Evolutionary conservation across 2,113 vertebrate genomes (phyloP).

Genomic region (Neotoma lepida): DNA sequence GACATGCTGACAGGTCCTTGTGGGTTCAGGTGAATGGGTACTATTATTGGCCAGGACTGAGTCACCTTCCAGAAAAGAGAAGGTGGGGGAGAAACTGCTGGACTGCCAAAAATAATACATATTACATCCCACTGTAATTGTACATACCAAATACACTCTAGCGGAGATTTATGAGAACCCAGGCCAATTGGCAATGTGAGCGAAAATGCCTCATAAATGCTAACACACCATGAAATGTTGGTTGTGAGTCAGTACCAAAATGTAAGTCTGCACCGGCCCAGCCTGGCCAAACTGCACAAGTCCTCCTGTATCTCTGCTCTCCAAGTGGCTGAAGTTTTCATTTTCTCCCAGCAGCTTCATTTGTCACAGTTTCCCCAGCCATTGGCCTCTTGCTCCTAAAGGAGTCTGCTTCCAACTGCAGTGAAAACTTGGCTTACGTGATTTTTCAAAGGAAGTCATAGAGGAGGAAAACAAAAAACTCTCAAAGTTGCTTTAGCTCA

Average conservation of each 20-base stretch:
- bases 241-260: slow-evolving; percentile 63
- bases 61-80: slow-evolving; percentile 46
- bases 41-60: background rate
- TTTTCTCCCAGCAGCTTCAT: slow-evolving; percentile 70
- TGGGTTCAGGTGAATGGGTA: background rate
- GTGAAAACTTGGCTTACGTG: slow-evolving; percentile 66
- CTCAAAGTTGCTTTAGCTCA: slow-evolving; percentile 60
- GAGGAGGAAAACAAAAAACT: background rate
- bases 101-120: slow-evolving; percentile 62
- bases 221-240: slow-evolving; percentile 64
- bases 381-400: slow-evolving; percentile 67
- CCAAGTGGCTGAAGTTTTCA: slow-evolving; percentile 50
- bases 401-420: slow-evolving; percentile 72
- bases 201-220: slow-evolving; percentile 66
- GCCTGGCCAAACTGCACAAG: slow-evolving; percentile 53
- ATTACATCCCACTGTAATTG: slow-evolving; percentile 42
- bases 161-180: slow-evolving; percentile 48
- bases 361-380: slow-evolving; percentile 52
- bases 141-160: slow-evolving; percentile 38
- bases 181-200: slow-evolving; percentile 47
- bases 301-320: slow-evolving; percentile 59
- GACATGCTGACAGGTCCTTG: background rate
- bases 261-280: slow-evolving; percentile 43
- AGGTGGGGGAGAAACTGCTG: slow-evolving; percentile 24
- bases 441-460: slow-evolving; percentile 73